Evolutionary conservation across 2,113 vertebrate genomes (phyloP), one percentile per base, ranked within the genome.

Genomic region (Nansenia antarctica): DNA sequence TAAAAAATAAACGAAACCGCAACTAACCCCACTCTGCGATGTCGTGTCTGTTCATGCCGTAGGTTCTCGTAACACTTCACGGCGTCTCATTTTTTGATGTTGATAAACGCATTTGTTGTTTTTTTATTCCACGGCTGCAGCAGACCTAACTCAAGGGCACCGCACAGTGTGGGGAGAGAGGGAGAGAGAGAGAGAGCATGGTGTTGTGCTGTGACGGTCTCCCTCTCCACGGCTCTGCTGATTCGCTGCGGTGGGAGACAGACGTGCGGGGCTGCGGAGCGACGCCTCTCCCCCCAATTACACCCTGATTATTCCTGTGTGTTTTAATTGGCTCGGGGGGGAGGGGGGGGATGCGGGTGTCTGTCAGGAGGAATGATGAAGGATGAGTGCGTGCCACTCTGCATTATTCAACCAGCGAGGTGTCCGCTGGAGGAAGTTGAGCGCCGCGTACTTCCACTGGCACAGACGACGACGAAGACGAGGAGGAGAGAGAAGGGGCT

Each of bases 251-350:
- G 49, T 20, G 9, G 49, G n/a, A 53, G 49, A 26, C 35, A 49
- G 35, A 29, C 35, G 32, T 62, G 31, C 20, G 58, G 22, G 35
- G 22, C 45, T 18, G 8, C 45, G n/a, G 30, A 18, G 67, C 30
- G 55, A 70, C 5, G 39, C 57, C 71, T 78, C 31, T 26, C 39
- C 59, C 57, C 63, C 59, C 67, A 78, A 58, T 78, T 74, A 74
- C 49, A 30, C 30, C 67, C 32, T 20, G 63, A 79, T 75, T 67
- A 72, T 71, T 68, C 64, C 30, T 72, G 20, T 15, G 37, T 54
- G 64, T 62, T 65, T 68, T 75, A 79, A 75, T 75, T 65, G 67
- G 68, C 54, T 37, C 20, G 15, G n/a, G 49, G 49, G 49, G 22
- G 5, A 5, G 22, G 49, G 49, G 18, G 61, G 61, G 18, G 12